Base-by-base conservation (phyloP, 2,888 invertebrate genomes). In the Athalia rosae region DNA sequence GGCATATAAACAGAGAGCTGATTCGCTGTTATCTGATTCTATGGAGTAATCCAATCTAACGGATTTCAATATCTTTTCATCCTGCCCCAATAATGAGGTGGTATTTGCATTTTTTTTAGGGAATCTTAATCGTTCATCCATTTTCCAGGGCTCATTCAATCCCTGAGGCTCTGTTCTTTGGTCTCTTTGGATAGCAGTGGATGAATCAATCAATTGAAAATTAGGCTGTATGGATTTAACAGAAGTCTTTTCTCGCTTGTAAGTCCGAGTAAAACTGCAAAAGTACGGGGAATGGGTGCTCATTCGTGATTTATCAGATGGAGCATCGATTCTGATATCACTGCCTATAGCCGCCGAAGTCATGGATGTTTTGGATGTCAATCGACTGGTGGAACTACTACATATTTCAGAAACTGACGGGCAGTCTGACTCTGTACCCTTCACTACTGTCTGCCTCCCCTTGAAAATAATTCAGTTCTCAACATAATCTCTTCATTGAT, bases 1-100 rank as follows among this genome's bases (percentile, higher is more conserved):
- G 59, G 79, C 80, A 76, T 81, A 81, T 48, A 82, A 80, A 79
- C 80, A 82, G 50, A 81, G 64, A 45, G 81, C 76, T 64, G 76
- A 79, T 59, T 82, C 77, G n/a, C 79, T 66, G 9, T 76, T 74
- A 9, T 74, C 48, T 45, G 74, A 74, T 76, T 77, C 73, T n/a
- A 48, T 73, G 9, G 63, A 77, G 28, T 73, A 63, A 28, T 74
- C 48, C 62, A 74, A 13, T 62, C 61, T 61, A 61, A 74, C 61
- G 11, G 74, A 61, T 62, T 74, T 62, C 43, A 58, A 8, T 47
- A 4, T 13, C 41, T 58, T 56, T n/a, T 58, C 71, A 45, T 15
- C 43, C 13, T 15, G 43, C 56, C 6, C 71, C 6, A 28, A 71
- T 7, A 58, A 45, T 45, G 43, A 58, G 45, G 15, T 5, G 58